A percentile compares a stretch with the other conserved stretches of the same genome.
phyloP scores from a whole-genome alignment of 2,113 vertebrate species.

The Phalacrocorax pelagicus region DNA sequence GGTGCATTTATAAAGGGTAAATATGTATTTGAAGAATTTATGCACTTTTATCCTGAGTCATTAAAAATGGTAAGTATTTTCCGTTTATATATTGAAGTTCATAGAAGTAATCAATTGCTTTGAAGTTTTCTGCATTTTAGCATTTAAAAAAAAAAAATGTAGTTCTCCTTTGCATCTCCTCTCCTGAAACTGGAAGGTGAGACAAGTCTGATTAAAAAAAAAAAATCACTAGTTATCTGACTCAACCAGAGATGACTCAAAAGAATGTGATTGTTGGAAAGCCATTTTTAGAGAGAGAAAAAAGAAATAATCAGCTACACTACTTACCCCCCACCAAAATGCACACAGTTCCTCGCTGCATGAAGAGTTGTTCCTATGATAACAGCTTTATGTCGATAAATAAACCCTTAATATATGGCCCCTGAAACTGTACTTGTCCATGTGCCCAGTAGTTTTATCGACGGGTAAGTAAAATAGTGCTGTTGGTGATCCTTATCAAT shows the following conservation, averaged over 20 bases:
- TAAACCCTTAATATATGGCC: not conserved
- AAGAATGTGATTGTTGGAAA: not conserved
- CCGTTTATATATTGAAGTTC: not conserved
- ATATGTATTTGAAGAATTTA: conserved; percentile 9
- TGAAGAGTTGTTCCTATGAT: not conserved
- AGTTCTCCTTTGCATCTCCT: not conserved
- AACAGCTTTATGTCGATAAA: not conserved
- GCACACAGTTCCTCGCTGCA: not conserved
- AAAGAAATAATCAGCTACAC: not conserved
- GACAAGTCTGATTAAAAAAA: not conserved
- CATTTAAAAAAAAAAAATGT: not conserved
- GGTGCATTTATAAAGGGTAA: conserved; percentile 48
- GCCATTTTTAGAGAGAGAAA: not conserved
- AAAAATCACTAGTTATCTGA: not conserved
- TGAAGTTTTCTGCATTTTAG: conserved; percentile 19
- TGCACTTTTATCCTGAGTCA: conserved; percentile 53
- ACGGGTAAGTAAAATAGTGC: not conserved
- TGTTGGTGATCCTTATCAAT: not conserved
- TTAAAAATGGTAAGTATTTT: conserved; percentile 56
- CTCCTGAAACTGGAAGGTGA: not conserved
- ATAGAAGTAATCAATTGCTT: conserved; percentile 6
- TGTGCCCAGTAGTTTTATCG: not conserved
- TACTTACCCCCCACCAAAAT: not conserved
- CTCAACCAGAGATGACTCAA: not conserved
- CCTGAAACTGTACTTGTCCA: not conserved